Percentiles rank a stretch among this genome's conserved stretches.
phyloP scores from a whole-genome alignment of 2,888 invertebrate species.

The Nebria salina region DNA sequence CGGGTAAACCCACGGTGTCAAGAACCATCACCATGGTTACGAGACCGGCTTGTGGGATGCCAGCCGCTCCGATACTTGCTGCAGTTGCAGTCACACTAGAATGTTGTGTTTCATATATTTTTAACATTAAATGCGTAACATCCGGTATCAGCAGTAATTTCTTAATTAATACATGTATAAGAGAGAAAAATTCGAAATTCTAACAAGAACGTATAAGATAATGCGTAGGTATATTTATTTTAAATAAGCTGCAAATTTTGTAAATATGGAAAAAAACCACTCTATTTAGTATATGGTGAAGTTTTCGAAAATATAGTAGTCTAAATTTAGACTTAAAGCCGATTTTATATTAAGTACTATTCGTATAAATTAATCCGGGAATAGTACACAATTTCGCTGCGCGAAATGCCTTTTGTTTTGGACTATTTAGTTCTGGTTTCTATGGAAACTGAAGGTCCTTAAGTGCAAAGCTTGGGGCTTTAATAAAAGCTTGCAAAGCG shows the following conservation, averaged over 20 bases:
- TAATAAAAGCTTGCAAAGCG: too few species aligned
- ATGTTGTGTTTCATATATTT: too few species aligned
- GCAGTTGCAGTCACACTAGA: slow-evolving; percentile 83
- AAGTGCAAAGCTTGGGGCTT: too few species aligned
- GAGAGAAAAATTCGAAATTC: background rate
- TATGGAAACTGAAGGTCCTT: background rate
- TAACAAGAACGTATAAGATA: background rate
- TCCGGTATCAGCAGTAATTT: background rate
- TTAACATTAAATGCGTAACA: background rate
- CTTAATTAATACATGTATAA: background rate
- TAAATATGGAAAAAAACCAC: too few species aligned
- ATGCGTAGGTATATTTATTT: too few species aligned
- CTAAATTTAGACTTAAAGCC: background rate
- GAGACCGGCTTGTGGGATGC: slow-evolving; percentile 94
- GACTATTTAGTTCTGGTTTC: background rate
- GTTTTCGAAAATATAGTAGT: background rate
- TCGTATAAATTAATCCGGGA: background rate
- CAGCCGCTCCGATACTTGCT: slow-evolving; percentile 97
- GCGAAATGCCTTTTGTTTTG: background rate
- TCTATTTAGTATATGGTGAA: too few species aligned
- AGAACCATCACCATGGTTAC: slow-evolving; percentile 97
- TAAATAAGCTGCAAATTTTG: too few species aligned
- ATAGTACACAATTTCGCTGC: background rate
- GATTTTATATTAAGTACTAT: background rate
- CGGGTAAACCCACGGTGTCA: slow-evolving; percentile 89